Percentiles rank a stretch among this genome's conserved stretches.
These are phyloP conservation scores for Diuraphis noxia DNA, from an alignment of 1,140 invertebrate species.

Conservation along the genomic window DNA sequence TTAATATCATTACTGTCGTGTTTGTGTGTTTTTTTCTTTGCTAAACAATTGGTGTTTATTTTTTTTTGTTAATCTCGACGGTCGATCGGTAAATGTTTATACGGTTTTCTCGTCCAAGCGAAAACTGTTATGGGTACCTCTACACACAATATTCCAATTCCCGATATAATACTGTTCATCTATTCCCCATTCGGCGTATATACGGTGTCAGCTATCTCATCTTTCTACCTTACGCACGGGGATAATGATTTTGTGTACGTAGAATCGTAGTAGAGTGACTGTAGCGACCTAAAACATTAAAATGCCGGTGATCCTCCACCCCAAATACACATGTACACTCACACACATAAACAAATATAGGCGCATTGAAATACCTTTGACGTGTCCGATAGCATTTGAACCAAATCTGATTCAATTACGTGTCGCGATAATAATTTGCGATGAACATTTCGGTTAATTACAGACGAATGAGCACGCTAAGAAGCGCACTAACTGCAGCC, in stretches of 20 bases:
- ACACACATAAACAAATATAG: neutral
- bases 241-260: neutral
- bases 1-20: neutral
- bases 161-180: too few species aligned
- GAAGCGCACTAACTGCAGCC: neutral
- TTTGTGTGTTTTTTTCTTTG: neutral
- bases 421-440: neutral
- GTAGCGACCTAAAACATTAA: neutral
- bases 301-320: neutral
- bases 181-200: too few species aligned
- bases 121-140: neutral
- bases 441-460: slow-evolving; percentile 26
- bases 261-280: too few species aligned
- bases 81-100: neutral
- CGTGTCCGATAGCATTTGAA: neutral
- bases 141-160: neutral
- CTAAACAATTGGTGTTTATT: neutral
- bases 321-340: too few species aligned
- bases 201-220: neutral
- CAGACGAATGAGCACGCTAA: slow-evolving; percentile 10
- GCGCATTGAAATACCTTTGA: neutral
- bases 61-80: neutral
- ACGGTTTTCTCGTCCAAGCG: neutral
- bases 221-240: neutral
- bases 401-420: slow-evolving; percentile 9